Evolutionary conservation across 2,888 invertebrate species (phyloP).

Genomic region (Cheilosia variabilis): DNA sequence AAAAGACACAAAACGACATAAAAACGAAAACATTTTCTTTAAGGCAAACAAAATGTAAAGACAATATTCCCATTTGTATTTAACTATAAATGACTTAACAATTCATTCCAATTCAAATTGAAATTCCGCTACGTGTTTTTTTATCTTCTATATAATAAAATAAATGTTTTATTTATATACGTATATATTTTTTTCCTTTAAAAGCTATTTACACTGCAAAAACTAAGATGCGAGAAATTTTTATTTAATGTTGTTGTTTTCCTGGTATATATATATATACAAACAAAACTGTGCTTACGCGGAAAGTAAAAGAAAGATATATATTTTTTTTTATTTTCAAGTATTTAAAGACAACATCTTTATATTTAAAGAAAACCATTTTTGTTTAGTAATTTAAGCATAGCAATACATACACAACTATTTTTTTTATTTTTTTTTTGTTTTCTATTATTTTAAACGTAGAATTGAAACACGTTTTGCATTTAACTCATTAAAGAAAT

Average conservation of each 20-base stretch:
- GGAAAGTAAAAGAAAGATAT: constrained; percentile 41
- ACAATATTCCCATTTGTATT: constrained; percentile 63
- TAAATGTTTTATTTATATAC: constrained; percentile 72
- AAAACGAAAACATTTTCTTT: constrained; percentile 11
- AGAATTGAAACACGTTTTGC: constrained; percentile 48
- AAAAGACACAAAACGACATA: constrained; percentile 51
- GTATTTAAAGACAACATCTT: constrained; percentile 77
- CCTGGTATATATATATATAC: constrained; percentile 57
- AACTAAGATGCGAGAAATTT: constrained; percentile 30
- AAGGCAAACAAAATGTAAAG: constrained; percentile 9
- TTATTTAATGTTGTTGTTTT: constrained; percentile 38
- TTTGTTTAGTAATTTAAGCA: constrained; percentile 67
- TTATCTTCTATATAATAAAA: constrained; percentile 53
- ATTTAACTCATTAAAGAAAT: constrained; percentile 29
- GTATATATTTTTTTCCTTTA: constrained; percentile 49
- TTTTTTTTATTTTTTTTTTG: constrained; percentile 64
- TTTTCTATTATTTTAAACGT: constrained; percentile 75
- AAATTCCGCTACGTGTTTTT: constrained; percentile 70
- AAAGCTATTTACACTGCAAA: constrained; percentile 67
- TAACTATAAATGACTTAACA: constrained; percentile 57
- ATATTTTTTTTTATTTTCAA: constrained; percentile 68
- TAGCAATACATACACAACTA: constrained; percentile 69
- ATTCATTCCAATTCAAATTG: constrained; percentile 73
- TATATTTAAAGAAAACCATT: constrained; percentile 47
- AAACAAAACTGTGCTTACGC: constrained; percentile 39